These are phyloP conservation scores for Beroe ovata DNA, from an alignment of 37 sponge, comb jelly and placozoan species.

Conservation along the genomic window DNA sequence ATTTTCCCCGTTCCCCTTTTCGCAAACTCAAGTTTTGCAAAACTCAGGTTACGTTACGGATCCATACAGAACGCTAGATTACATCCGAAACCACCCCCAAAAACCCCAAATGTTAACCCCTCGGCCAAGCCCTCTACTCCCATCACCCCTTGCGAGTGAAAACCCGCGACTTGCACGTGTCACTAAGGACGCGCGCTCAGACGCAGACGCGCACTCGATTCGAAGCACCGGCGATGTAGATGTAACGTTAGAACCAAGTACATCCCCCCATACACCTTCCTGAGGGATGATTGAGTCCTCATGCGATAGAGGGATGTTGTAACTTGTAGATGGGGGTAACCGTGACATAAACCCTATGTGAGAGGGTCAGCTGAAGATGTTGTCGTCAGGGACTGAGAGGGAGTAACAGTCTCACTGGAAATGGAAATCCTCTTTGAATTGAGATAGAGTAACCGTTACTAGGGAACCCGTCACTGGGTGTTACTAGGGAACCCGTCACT, in stretches of 20 bases:
- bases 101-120: background rate
- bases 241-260: background rate
- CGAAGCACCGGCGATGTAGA: background rate
- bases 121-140: background rate
- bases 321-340: too few species aligned
- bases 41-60: conserved; percentile 30
- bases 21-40: background rate
- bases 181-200: background rate
- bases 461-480: too few species aligned
- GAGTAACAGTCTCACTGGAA: too few species aligned
- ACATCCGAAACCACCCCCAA: background rate
- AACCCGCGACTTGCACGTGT: background rate
- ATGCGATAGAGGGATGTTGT: too few species aligned
- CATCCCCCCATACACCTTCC: too few species aligned
- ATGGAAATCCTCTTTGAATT: too few species aligned
- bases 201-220: background rate
- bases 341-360: too few species aligned
- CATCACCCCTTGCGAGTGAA: background rate
- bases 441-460: too few species aligned
- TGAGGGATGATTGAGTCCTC: too few species aligned
- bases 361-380: too few species aligned
- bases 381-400: too few species aligned
- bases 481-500: too few species aligned
- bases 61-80: conserved; percentile 58
- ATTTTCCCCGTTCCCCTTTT: background rate